Evolutionary conservation across 2,113 vertebrate species (phyloP).

Genomic region (Fregetta grallaria): DNA sequence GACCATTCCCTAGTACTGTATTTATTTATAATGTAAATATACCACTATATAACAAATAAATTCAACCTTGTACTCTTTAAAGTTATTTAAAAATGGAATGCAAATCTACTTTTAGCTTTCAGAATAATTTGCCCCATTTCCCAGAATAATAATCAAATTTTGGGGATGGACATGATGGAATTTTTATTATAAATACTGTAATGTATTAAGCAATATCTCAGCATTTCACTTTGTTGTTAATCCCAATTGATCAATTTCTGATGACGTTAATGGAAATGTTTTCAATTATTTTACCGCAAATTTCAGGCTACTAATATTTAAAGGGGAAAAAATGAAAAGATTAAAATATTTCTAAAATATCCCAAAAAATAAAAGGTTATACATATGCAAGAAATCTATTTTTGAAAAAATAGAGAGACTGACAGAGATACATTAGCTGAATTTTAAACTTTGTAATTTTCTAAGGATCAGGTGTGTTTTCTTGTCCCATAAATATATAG

Average conservation of each 20-base stretch:
- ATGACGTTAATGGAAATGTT: neutral
- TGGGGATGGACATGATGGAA: neutral
- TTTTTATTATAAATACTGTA: neutral
- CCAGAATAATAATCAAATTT: neutral
- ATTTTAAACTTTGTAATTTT: neutral
- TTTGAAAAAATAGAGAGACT: neutral
- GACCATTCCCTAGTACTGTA: neutral
- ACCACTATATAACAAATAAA: neutral
- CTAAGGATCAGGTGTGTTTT: neutral
- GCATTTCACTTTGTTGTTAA: neutral
- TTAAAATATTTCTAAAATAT: neutral
- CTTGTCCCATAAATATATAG: neutral
- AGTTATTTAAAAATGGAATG: neutral
- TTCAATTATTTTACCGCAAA: neutral
- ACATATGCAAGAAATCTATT: neutral
- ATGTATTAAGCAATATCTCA: neutral
- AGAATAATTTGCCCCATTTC: neutral
- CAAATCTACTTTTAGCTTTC: neutral
- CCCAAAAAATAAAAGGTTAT: neutral
- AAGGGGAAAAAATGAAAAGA: rapidly evolving
- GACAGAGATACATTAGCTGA: neutral
- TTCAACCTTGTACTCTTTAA: neutral
- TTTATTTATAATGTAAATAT: neutral
- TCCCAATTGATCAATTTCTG: neutral
- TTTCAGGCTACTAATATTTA: neutral